Conservation (phyloP, 30 jellyfish, hydroid and myxozoan species). For the Chrysaora quinquecirrha region DNA sequence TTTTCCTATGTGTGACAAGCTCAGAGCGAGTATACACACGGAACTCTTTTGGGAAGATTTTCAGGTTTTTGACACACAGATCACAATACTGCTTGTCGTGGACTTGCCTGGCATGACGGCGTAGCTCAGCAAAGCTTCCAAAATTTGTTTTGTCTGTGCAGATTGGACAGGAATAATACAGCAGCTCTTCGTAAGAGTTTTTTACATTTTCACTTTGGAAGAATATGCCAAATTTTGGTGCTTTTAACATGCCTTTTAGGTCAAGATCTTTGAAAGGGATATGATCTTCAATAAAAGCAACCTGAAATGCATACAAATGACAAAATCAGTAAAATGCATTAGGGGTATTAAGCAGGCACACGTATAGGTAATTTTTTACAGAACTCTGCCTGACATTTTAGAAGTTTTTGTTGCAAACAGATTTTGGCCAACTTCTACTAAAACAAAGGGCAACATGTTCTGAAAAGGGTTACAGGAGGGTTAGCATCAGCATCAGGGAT, state of each 20-base stretch:
- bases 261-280: conserved; percentile 52
- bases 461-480: too few relatives aligned
- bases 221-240: conserved; percentile 67
- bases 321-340: too few relatives aligned
- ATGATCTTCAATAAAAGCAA: conserved; percentile 51
- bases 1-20: conserved; percentile 76
- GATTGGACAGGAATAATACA: conserved; percentile 48
- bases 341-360: too few relatives aligned
- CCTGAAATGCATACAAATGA: conserved; percentile 71
- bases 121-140: conserved; percentile 57
- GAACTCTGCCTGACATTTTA: too few relatives aligned
- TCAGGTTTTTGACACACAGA: conserved; percentile 79
- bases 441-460: too few relatives aligned
- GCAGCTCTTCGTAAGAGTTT: conserved; percentile 49
- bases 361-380: too few relatives aligned
- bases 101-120: conserved; percentile 74
- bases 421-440: too few relatives aligned
- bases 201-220: conserved; percentile 50
- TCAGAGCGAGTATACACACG: conserved; percentile 68
- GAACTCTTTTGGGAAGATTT: conserved; percentile 80
- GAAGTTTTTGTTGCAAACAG: too few relatives aligned
- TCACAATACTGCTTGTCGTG: conserved; percentile 88
- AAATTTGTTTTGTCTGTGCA: conserved; percentile 45
- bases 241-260: conserved; percentile 17
- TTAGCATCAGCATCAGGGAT: too few relatives aligned